A percentile compares a stretch with the other conserved stretches of the same genome.
Evolutionary conservation across 2,113 vertebrate genomes (phyloP).

Genomic region (Lates calcarifer): DNA sequence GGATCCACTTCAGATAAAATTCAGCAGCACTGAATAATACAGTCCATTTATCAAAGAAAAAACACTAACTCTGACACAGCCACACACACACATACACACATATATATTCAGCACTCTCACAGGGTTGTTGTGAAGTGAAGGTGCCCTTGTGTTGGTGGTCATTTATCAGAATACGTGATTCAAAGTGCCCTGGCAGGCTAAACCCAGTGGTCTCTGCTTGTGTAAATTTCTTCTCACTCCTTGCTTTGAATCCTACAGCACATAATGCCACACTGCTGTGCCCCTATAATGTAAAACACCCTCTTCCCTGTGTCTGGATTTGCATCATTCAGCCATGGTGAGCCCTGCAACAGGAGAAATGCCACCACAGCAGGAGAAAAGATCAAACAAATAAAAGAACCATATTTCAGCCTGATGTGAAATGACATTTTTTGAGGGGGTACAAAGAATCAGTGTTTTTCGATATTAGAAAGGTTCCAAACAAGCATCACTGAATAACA

Average conservation of each 20-base stretch:
- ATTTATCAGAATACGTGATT: conserved; percentile 71
- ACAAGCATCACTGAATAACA: background rate
- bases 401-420: background rate
- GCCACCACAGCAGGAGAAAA: conserved; percentile 9
- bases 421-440: background rate
- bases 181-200: conserved; percentile 51
- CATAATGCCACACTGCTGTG: conserved; percentile 32
- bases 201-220: conserved; percentile 29
- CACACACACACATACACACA: conserved; percentile 18
- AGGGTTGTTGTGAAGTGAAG: conserved; percentile 58
- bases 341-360: conserved; percentile 14
- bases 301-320: conserved; percentile 28
- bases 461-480: conserved; percentile 6
- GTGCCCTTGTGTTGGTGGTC: conserved; percentile 73
- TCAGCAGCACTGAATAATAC: conserved; percentile 72
- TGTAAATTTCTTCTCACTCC: conserved; percentile 37
- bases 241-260: conserved; percentile 45
- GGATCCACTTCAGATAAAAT: conserved; percentile 75
- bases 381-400: conserved; percentile 4
- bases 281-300: conserved; percentile 41
- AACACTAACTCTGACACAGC: conserved; percentile 58
- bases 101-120: conserved; percentile 38
- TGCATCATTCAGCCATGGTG: conserved; percentile 36
- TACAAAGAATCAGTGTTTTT: background rate
- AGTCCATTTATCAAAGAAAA: conserved; percentile 73